Percentiles rank a stretch among this genome's conserved stretches.
These are phyloP conservation scores for Gymnopithys bicolor DNA, from an alignment of 2,797 vertebrate genomes.

Conservation along the genomic window DNA sequence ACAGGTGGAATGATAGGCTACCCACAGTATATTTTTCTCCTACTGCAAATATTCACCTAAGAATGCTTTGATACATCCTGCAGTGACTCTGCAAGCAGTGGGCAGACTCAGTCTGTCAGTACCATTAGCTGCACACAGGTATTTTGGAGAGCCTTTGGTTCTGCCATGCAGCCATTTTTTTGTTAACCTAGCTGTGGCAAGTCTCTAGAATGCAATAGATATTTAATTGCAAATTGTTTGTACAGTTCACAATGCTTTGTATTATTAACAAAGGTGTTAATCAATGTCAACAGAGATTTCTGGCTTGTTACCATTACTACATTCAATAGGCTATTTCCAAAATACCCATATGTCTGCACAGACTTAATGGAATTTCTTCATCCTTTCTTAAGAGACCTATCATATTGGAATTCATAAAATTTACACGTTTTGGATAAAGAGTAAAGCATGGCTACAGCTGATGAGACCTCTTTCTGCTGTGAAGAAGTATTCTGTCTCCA, in stretches of 20 bases:
- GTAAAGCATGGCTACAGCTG: neutral
- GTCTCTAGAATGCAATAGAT: neutral
- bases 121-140: neutral
- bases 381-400: neutral
- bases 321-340: neutral
- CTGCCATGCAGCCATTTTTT: neutral
- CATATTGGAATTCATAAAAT: neutral
- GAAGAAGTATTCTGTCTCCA: neutral
- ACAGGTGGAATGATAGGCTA: neutral
- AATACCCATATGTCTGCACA: neutral
- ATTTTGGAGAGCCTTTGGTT: neutral
- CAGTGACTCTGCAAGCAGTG: neutral
- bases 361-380: neutral
- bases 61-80: fast-evolving
- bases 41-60: neutral
- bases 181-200: neutral
- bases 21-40: neutral
- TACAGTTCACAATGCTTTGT: neutral
- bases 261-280: neutral
- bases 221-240: neutral
- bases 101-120: neutral
- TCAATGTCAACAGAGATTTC: neutral
- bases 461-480: neutral
- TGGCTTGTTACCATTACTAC: neutral
- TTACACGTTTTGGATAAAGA: neutral